A percentile compares a stretch with the other conserved stretches of the same genome.
Conservation (phyloP, 1,140 invertebrate species). For the Chlorops oryzae region DNA sequence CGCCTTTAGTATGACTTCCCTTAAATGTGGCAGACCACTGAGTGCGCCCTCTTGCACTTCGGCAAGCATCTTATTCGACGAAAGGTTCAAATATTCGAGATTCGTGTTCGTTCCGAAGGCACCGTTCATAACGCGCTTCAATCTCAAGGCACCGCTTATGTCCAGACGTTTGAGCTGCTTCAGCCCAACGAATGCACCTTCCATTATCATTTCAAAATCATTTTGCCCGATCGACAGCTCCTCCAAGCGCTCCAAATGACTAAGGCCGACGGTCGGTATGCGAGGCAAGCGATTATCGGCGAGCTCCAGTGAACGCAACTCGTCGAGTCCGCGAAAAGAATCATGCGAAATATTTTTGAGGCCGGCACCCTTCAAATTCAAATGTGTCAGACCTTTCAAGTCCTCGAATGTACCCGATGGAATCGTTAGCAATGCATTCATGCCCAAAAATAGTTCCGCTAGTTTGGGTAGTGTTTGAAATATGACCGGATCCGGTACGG, state of each 20-base stretch:
- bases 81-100: constrained; percentile 68
- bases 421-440: constrained; percentile 69
- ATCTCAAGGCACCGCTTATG: constrained; percentile 65
- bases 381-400: constrained; percentile 62
- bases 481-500: constrained; percentile 60
- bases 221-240: constrained; percentile 78
- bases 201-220: constrained; percentile 62
- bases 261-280: constrained; percentile 70
- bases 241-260: constrained; percentile 64
- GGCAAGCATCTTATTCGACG: constrained; percentile 68
- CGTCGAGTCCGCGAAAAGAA: constrained; percentile 69
- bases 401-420: constrained; percentile 71
- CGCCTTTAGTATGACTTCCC: constrained; percentile 67
- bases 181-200: constrained; percentile 69
- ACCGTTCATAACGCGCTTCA: constrained; percentile 66
- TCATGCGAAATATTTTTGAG: constrained; percentile 67
- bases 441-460: constrained; percentile 75
- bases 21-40: constrained; percentile 69
- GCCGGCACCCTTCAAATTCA: constrained; percentile 74
- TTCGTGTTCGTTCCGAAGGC: constrained; percentile 75
- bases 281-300: constrained; percentile 68
- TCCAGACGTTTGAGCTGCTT: constrained; percentile 70
- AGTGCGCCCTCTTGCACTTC: constrained; percentile 70
- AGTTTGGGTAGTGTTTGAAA: constrained; percentile 68
- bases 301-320: constrained; percentile 66